Evolutionary conservation across 2,888 invertebrate genomes (phyloP).

Genomic region (Azorinus chamasolen): DNA sequence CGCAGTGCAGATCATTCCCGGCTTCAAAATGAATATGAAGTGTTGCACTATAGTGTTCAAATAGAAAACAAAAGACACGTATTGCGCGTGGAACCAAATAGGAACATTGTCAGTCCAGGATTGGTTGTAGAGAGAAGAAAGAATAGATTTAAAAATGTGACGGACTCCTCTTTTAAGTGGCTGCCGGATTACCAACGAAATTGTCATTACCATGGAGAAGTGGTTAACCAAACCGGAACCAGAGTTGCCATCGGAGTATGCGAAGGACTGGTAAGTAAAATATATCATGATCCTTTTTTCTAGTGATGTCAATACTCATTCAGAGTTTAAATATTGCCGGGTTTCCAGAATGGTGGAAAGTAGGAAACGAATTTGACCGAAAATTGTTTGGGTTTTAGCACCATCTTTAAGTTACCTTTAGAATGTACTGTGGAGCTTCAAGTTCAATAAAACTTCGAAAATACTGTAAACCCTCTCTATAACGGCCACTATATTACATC

Average conservation of each 20-base stretch:
- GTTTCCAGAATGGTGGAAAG: too few relatives aligned
- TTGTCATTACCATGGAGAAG: slow-evolving; percentile 93
- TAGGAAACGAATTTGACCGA: too few relatives aligned
- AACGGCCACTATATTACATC: too few relatives aligned
- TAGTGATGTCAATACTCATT: too few relatives aligned
- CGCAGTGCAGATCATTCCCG: slow-evolving; percentile 58
- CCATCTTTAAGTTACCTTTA: too few relatives aligned
- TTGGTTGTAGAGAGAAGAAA: slow-evolving; percentile 91
- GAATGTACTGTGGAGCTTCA: too few relatives aligned
- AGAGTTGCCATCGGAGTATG: slow-evolving; percentile 93
- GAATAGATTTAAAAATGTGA: slow-evolving; percentile 73
- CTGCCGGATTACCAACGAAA: slow-evolving; percentile 71
- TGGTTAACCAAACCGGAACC: slow-evolving; percentile 91
- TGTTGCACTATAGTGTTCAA: slow-evolving; percentile 79
- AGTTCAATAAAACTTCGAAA: too few relatives aligned
- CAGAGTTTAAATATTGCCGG: too few relatives aligned
- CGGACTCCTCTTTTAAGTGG: slow-evolving; percentile 72
- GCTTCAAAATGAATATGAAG: slow-evolving; percentile 14
- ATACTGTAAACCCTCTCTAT: too few relatives aligned
- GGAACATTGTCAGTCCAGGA: slow-evolving; percentile 90
- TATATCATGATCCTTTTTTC: too few relatives aligned
- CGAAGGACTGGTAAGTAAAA: slow-evolving; percentile 92
- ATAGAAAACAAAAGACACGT: slow-evolving; percentile 78
- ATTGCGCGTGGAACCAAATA: slow-evolving; percentile 88
- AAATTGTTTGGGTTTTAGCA: too few relatives aligned